phyloP scores from a whole-genome alignment of 2,113 vertebrate genomes.

The Acrocephalus arundinaceus region DNA sequence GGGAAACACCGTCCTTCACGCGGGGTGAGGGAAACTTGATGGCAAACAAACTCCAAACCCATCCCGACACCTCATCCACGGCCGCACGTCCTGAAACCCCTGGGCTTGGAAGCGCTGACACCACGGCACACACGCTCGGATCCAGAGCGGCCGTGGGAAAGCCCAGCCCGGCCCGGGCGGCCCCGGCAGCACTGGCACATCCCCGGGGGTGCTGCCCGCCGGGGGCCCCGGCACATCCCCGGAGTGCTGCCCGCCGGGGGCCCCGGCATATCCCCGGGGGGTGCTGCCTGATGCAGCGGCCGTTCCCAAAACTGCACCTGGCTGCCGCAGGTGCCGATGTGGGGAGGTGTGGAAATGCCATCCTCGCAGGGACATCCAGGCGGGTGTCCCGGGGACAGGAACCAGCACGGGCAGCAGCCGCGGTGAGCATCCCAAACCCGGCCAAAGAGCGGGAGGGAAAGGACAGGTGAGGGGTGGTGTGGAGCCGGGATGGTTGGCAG shows the following conservation, averaged over 20 bases:
- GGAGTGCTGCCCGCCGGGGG: background rate
- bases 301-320: rapidly evolving
- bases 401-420: background rate
- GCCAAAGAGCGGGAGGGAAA: background rate
- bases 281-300: rapidly evolving
- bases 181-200: rapidly evolving
- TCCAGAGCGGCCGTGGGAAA: background rate
- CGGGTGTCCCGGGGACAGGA: rapidly evolving
- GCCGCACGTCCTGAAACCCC: rapidly evolving
- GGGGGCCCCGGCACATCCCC: too few species aligned
- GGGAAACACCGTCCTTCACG: rapidly evolving
- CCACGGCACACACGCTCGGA: rapidly evolving
- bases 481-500: rapidly evolving
- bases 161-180: background rate
- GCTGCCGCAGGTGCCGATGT: rapidly evolving
- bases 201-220: background rate
- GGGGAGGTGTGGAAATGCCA: background rate
- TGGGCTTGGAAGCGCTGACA: background rate
- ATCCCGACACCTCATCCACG: rapidly evolving
- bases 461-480: rapidly evolving
- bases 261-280: too few species aligned
- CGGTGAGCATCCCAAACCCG: background rate
- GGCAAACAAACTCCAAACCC: background rate
- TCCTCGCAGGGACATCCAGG: background rate
- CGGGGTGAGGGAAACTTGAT: rapidly evolving